Evolutionary conservation across 2,797 vertebrate species (phyloP).

Genomic region (Myotis findleyi): DNA sequence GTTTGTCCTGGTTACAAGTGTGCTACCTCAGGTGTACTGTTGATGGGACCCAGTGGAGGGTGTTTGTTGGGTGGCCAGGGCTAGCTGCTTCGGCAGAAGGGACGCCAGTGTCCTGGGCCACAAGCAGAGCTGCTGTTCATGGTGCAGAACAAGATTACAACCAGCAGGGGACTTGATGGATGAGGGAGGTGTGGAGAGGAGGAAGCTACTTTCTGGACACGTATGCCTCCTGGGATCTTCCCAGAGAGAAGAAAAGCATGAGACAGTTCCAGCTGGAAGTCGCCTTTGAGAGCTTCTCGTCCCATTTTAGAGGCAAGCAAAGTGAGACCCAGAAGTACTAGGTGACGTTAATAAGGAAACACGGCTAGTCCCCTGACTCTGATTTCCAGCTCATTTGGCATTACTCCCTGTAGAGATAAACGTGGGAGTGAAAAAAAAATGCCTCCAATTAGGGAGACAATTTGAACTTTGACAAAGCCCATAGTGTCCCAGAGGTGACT

Average conservation of each 20-base stretch:
- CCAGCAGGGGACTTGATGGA: neutral
- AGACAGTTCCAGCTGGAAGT: neutral
- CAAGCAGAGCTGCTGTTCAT: neutral
- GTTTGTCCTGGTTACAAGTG: neutral
- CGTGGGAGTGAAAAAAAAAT: neutral
- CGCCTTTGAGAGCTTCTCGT: neutral
- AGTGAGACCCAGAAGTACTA: neutral
- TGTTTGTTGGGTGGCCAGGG: neutral
- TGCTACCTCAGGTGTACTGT: neutral
- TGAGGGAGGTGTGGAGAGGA: neutral
- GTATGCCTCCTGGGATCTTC: neutral
- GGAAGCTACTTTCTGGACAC: neutral
- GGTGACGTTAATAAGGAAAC: neutral
- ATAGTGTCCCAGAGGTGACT: neutral
- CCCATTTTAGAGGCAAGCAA: slow-evolving; percentile 36
- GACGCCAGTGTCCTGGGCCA: neutral
- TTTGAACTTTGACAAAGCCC: neutral
- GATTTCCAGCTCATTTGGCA: neutral
- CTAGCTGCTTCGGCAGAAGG: neutral
- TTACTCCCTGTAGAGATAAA: neutral
- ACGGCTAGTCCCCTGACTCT: neutral
- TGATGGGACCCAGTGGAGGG: neutral
- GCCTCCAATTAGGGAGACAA: neutral
- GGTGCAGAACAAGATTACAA: neutral
- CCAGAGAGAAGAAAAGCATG: neutral